phyloP scores from a whole-genome alignment of 1,140 invertebrate genomes.

The Holotrichia oblita region DNA sequence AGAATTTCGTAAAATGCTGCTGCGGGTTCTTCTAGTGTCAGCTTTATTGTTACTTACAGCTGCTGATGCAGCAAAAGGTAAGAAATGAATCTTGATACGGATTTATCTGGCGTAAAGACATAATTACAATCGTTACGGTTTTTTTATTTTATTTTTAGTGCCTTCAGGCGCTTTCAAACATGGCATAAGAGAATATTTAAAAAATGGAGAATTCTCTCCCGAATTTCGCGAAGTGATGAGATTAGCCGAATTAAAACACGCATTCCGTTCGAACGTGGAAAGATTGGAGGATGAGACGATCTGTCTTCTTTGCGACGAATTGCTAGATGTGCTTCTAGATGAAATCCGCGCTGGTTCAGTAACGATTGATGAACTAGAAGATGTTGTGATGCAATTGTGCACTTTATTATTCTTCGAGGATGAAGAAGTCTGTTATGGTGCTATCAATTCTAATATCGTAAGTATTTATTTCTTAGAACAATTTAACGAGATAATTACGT shows the following conservation, averaged over 20 bases:
- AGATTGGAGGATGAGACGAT: background rate
- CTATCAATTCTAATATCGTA: conserved; percentile 65
- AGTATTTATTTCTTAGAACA: background rate
- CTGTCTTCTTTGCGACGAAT: conserved; percentile 43
- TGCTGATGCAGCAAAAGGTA: background rate
- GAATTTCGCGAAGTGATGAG: background rate
- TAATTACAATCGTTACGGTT: background rate
- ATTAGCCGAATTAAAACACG: background rate
- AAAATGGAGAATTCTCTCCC: conserved; percentile 4
- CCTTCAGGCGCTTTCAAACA: background rate
- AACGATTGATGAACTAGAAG: conserved; percentile 44
- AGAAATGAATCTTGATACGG: too few species aligned
- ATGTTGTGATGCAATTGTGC: conserved; percentile 61
- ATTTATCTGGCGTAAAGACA: background rate
- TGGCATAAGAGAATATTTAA: conserved; percentile 4
- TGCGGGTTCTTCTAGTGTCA: background rate
- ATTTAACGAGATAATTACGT: too few species aligned
- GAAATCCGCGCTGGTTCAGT: conserved; percentile 41
- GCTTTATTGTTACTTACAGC: background rate
- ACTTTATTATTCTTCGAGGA: conserved; percentile 64
- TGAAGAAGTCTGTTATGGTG: conserved; percentile 66
- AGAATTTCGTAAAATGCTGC: background rate
- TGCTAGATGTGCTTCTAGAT: conserved; percentile 45
- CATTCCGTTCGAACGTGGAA: background rate
- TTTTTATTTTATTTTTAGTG: background rate